A percentile compares a stretch with the other conserved stretches of the same genome.
Conservation (phyloP, 2,797 vertebrate species). For the Cuculus canorus region DNA sequence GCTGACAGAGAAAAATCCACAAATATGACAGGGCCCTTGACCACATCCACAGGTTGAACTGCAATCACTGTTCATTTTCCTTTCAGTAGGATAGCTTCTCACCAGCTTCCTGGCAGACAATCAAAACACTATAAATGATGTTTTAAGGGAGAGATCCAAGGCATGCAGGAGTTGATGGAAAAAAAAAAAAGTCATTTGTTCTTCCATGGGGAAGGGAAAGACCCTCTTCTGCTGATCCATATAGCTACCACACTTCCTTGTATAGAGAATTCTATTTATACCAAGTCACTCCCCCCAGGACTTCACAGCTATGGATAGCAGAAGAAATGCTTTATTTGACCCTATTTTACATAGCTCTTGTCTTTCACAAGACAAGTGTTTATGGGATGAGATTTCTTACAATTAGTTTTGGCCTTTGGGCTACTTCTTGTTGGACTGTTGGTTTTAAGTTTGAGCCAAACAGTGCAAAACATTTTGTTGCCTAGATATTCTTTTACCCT, state of each 20-base stretch:
- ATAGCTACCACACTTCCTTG: not conserved
- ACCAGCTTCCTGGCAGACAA: not conserved
- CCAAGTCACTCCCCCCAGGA: not conserved
- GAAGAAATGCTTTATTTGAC: not conserved
- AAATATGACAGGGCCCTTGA: not conserved
- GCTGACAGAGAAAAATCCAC: not conserved
- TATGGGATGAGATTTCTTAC: not conserved
- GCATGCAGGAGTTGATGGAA: not conserved
- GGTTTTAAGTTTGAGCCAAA: constrained; percentile 18
- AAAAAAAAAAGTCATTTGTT: not conserved
- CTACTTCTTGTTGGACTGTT: not conserved
- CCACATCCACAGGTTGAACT: not conserved
- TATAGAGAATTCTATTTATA: not conserved
- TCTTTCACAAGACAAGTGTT: not conserved
- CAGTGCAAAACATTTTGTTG: constrained; percentile 20
- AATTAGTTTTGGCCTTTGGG: not conserved
- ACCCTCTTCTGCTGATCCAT: not conserved
- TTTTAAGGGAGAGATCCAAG: not conserved
- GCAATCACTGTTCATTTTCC: not conserved
- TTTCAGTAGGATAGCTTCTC: not conserved
- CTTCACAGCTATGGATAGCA: not conserved
- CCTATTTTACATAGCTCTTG: not conserved
- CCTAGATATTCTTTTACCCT: constrained; percentile 6
- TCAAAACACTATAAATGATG: not conserved
- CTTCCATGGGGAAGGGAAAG: not conserved